Evolutionary conservation across 2,113 vertebrate species (phyloP).

Genomic region (Gadus macrocephalus): DNA sequence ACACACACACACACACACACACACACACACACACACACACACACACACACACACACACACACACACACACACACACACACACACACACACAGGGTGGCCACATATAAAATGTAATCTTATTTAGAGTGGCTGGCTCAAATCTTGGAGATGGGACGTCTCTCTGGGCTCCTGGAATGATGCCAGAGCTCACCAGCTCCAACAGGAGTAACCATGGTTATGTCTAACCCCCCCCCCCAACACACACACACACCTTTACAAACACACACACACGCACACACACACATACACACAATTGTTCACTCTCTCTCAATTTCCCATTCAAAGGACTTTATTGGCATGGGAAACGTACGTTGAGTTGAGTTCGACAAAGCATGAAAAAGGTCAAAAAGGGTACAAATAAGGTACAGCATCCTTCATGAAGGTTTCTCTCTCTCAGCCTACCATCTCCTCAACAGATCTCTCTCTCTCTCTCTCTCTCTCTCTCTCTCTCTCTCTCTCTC

Average conservation of each 20-base stretch:
- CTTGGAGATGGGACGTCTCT: constrained; percentile 36
- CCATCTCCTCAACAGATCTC: no score
- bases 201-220: constrained; percentile 31
- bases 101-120: constrained; percentile 24
- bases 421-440: no score
- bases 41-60: constrained; percentile 3
- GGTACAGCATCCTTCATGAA: no score
- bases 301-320: not conserved
- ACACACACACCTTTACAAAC: not conserved
- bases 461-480: constrained; percentile 12
- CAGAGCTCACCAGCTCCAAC: constrained; percentile 32
- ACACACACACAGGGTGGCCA: constrained; percentile 15
- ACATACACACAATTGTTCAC: not conserved
- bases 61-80: constrained; percentile 17
- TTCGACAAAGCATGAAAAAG: no score
- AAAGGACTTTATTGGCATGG: no score
- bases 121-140: constrained; percentile 36
- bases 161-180: constrained; percentile 46
- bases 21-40: constrained; percentile 19
- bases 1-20: constrained; percentile 24
- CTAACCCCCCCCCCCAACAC: not conserved
- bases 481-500: constrained; percentile 1
- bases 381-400: no score
- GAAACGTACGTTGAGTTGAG: no score
- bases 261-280: not conserved